Percentiles rank a stretch among this genome's conserved stretches.
phyloP scores from a whole-genome alignment of 2,113 vertebrate genomes.

The Callionymus lyra region DNA sequence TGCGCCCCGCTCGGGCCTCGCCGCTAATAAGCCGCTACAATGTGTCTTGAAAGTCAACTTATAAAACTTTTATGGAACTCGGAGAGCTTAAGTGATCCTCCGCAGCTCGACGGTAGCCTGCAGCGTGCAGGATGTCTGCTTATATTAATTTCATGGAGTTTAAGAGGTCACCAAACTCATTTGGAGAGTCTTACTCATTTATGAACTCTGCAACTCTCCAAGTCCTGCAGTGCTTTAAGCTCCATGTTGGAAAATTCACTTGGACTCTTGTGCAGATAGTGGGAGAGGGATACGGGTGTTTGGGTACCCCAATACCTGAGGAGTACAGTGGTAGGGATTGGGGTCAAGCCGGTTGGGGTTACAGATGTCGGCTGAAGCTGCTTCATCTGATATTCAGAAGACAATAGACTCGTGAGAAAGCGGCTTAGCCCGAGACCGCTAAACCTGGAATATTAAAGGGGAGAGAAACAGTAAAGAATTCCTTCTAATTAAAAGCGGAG shows the following conservation, averaged over 20 bases:
- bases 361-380: slow-evolving; percentile 35
- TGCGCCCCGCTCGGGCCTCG: slow-evolving; percentile 71
- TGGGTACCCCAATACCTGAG: slow-evolving; percentile 51
- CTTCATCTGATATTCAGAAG: slow-evolving; percentile 56
- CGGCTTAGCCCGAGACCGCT: slow-evolving; percentile 38
- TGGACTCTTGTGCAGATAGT: slow-evolving; percentile 45
- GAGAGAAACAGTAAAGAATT: slow-evolving; percentile 21
- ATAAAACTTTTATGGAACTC: slow-evolving; percentile 92
- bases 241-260: slow-evolving; percentile 64
- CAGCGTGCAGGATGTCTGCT: slow-evolving; percentile 82
- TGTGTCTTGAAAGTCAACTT: slow-evolving; percentile 82
- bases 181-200: slow-evolving; percentile 87
- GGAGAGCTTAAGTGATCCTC: slow-evolving; percentile 85
- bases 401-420: slow-evolving; percentile 51
- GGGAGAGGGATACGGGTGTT: slow-evolving; percentile 34
- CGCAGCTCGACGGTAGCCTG: slow-evolving; percentile 69
- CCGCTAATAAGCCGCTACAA: slow-evolving; percentile 78
- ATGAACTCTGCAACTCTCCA: slow-evolving; percentile 73
- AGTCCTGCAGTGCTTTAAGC: slow-evolving; percentile 57
- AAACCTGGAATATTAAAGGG: slow-evolving; percentile 31
- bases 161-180: slow-evolving; percentile 90
- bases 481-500: slow-evolving; percentile 46
- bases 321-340: slow-evolving; percentile 33
- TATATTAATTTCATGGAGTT: slow-evolving; percentile 98
- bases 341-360: slow-evolving; percentile 4